phyloP scores from a whole-genome alignment of 1,140 invertebrate species.

The Drosophila pallidifrons region DNA sequence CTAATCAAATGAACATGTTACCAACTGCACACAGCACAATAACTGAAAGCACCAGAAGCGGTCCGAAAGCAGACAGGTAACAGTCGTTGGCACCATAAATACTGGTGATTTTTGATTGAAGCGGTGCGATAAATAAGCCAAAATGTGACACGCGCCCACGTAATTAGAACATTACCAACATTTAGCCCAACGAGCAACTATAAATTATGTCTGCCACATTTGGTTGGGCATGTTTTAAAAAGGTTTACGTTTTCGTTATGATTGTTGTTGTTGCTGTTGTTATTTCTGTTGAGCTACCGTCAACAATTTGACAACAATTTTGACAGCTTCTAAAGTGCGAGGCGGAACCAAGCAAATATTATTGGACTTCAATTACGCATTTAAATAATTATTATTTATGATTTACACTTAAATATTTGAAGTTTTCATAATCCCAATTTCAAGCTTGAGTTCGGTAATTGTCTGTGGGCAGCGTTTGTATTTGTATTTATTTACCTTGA shows the following conservation, averaged over 20 bases:
- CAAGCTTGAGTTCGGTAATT: constrained; percentile 13
- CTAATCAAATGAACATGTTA: constrained; percentile 75
- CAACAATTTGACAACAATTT: constrained; percentile 50
- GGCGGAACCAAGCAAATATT: constrained; percentile 45
- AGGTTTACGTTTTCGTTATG: constrained; percentile 32
- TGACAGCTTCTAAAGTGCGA: constrained; percentile 58
- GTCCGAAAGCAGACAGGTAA: constrained; percentile 19
- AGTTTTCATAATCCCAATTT: constrained; percentile 25
- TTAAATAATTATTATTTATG: constrained; percentile 59
- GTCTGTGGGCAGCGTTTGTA: constrained; percentile 29
- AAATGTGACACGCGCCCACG: constrained; percentile 77
- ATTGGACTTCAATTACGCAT: constrained; percentile 56
- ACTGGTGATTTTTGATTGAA: constrained; percentile 57
- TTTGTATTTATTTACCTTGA: constrained; percentile 35
- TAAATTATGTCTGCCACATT: constrained; percentile 50
- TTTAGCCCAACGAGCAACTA: constrained; percentile 60
- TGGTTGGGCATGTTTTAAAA: constrained; percentile 56
- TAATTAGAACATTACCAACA: constrained; percentile 81
- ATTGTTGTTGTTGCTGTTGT: background rate
- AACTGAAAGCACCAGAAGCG: constrained; percentile 11
- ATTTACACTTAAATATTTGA: constrained; percentile 65
- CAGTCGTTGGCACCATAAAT: constrained; percentile 54
- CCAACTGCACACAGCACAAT: constrained; percentile 42
- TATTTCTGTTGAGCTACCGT: background rate
- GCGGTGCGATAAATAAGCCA: constrained; percentile 59